phyloP scores from a whole-genome alignment of 2,113 vertebrate genomes.

The Xenopus tropicalis region DNA sequence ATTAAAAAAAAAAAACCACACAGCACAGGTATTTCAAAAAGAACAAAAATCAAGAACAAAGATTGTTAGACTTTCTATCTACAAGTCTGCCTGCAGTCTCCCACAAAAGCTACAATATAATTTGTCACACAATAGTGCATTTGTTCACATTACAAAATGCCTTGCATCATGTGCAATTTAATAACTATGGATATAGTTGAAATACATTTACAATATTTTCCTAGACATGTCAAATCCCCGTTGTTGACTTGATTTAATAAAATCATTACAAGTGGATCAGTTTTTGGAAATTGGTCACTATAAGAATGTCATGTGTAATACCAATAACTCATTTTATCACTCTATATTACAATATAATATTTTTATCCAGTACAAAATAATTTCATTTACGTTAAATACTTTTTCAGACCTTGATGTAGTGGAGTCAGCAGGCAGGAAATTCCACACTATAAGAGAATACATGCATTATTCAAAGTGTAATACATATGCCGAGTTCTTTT shows the following conservation, averaged over 20 bases:
- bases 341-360: conserved; percentile 39
- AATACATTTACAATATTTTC: conserved; percentile 32
- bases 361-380: conserved; percentile 34
- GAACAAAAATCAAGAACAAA: neutral
- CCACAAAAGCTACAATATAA: conserved; percentile 2
- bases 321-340: conserved; percentile 34
- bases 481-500: no score
- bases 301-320: conserved; percentile 34
- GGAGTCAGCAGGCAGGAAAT: conserved; percentile 42
- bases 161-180: conserved; percentile 34
- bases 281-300: conserved; percentile 32
- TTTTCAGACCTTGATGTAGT: conserved; percentile 25
- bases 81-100: neutral
- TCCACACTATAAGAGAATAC: conserved; percentile 21
- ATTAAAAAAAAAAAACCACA: neutral
- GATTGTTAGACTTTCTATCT: conserved; percentile 5
- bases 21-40: neutral
- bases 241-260: conserved; percentile 38
- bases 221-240: conserved; percentile 35
- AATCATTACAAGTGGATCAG: conserved; percentile 31
- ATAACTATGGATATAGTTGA: conserved; percentile 18
- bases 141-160: conserved; percentile 21
- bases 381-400: conserved; percentile 35
- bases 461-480: neutral
- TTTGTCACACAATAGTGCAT: conserved; percentile 25